Base-by-base conservation (phyloP, 2,888 invertebrate genomes). In the Mythimna pallens region DNA sequence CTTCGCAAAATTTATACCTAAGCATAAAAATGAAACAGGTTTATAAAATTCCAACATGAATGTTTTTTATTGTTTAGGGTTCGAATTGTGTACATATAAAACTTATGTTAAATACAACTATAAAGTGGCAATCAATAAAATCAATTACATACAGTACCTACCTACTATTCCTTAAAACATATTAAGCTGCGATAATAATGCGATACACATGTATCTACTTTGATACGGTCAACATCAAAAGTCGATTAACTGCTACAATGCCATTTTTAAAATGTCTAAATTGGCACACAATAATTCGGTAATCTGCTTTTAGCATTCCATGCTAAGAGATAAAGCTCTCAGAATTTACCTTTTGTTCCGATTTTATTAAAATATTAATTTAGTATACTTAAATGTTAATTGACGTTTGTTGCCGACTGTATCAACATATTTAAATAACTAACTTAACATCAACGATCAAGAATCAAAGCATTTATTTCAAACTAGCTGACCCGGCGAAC, bases 1-100 rank as follows among this genome's bases (percentile, higher is more conserved):
- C 4, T 88, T 94, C 17, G 92, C 93, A 3, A 93, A 90, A 80
- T 77, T 92, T 64, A 85, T 89, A 69, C 86, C 89, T n/a, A 89
- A 87, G 79, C 78, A 73, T 71, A 86, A 85, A 81, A 81, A 65
- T 67, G 73, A 79, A 82, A 82, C 78, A 34, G 40, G 76, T 22
- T 77, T 79, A 76, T 86, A 78, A 70, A 67, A 70, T 73, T 74
- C 86, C 12, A 62, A 65, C 59, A 83, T 71, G 59, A 3, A 47
- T 73, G 14, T 50, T 72, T 61, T 43, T 36, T 57, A 70, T 36
- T 65, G 12, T 59, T 70, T 54, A 66, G 20, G 34, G 54, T 57
- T 69, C 64, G 17, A 64, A 57, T 40, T 34, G 40, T 70, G 67
- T 79, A 70, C 82, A 69, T 73, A 73, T 43, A 22, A 40, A 73